These are phyloP conservation scores for Ephydatia muelleri DNA, from an alignment of 37 sponge, comb jelly and placozoan species.

Conservation along the genomic window DNA sequence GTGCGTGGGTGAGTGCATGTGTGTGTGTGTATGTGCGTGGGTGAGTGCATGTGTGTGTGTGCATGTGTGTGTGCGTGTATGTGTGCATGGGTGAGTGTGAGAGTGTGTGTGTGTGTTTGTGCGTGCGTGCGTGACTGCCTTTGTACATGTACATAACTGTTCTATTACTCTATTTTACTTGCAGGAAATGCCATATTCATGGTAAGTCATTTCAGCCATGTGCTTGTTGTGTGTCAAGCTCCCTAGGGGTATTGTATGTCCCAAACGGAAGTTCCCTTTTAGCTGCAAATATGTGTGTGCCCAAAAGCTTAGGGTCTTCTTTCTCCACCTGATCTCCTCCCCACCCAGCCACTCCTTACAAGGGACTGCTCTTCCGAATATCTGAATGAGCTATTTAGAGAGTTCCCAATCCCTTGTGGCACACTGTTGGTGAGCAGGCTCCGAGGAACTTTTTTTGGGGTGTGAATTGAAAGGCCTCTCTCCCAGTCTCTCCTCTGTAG, in stretches of 20 bases:
- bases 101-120: slow-evolving; percentile 41
- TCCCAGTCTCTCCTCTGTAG: slow-evolving; percentile 16
- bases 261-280: too few species aligned
- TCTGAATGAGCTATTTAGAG: neutral
- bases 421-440: slow-evolving; percentile 22
- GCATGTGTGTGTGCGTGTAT: slow-evolving; percentile 43
- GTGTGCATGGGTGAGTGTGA: slow-evolving; percentile 43
- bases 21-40: slow-evolving; percentile 26
- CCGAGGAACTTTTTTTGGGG: neutral
- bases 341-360: slow-evolving; percentile 12
- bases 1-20: slow-evolving; percentile 10
- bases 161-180: neutral
- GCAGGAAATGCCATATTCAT: slow-evolving; percentile 29
- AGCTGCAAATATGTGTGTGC: too few species aligned
- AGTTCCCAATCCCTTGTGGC: neutral
- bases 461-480: neutral
- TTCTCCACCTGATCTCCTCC: too few species aligned
- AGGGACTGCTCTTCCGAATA: neutral
- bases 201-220: slow-evolving; percentile 33
- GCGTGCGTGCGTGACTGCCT: slow-evolving; percentile 36
- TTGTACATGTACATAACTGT: slow-evolving; percentile 33
- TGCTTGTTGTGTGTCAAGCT: too few species aligned
- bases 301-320: too few species aligned
- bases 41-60: slow-evolving; percentile 24
- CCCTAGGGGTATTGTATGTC: too few species aligned